Conservation (phyloP, 2,888 invertebrate species). For the Odontocerum albicorne region DNA sequence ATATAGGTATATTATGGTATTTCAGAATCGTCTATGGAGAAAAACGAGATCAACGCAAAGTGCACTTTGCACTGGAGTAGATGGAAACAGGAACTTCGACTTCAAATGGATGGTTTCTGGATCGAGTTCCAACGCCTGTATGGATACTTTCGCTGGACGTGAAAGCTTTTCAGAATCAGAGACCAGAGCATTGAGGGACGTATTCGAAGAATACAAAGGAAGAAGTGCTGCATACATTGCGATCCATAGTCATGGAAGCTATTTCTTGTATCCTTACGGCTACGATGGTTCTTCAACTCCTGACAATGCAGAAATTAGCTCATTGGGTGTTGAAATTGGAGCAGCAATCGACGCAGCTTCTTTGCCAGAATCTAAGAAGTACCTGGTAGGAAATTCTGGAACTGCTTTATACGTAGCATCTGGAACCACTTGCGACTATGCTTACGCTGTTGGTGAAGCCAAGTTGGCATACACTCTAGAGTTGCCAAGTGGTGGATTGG, state of each 20-base stretch:
- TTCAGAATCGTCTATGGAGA: conserved; percentile 65
- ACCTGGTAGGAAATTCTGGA: conserved; percentile 42
- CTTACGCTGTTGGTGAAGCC: conserved; percentile 53
- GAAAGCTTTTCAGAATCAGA: conserved; percentile 68
- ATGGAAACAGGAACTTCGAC: conserved; percentile 76
- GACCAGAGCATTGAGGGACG: conserved; percentile 59
- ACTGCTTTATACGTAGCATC: conserved; percentile 3
- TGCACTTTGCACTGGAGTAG: conserved; percentile 65
- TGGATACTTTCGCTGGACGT: conserved; percentile 62
- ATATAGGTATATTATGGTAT: no score
- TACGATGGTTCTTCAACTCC: conserved; percentile 44
- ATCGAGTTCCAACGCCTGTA: conserved; percentile 57
- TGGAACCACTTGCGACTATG: conserved; percentile 16
- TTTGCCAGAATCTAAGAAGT: conserved; percentile 41
- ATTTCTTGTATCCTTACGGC: conserved; percentile 61
- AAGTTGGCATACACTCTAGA: conserved; percentile 65
- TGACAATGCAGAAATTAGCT: conserved; percentile 39
- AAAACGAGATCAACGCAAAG: conserved; percentile 61
- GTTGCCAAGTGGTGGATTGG: conserved; percentile 62
- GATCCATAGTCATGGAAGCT: conserved; percentile 71
- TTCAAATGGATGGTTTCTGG: conserved; percentile 68
- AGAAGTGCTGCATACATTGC: conserved; percentile 63
- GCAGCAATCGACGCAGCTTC: conserved; percentile 43
- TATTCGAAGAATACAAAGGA: conserved; percentile 49
- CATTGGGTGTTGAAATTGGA: conserved; percentile 44